Evolutionary conservation across 2,888 invertebrate species (phyloP), one percentile per base, ranked within the genome.

Genomic region (Clistopyga incitator): DNA sequence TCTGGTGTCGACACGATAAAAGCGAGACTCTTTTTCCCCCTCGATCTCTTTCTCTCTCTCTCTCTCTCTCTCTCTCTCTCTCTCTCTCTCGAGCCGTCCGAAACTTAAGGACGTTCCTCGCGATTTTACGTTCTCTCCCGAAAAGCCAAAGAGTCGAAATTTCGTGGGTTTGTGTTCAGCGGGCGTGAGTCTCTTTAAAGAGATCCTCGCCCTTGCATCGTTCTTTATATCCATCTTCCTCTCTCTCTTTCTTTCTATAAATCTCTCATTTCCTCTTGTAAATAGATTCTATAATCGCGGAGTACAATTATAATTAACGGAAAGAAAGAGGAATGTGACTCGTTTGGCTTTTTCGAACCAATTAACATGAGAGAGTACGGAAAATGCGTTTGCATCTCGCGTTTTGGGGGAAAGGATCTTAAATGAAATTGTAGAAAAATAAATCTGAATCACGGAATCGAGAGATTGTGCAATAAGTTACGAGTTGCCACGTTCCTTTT

Each of bases 261-360:
- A 29, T 79, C 72, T 80, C 52, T 23, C 18, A 25, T 72, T 59
- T 72, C n/a, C 47, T 84, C 77, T 77, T 84, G 83, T 84, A 84
- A 56, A 84, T 84, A 81, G 67, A 68, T 52, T 80, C 65, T 59
- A 15, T 47, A 64, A 67, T 72, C 68, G 68, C 34, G 50, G 67
- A 80, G 6, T 68, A 68, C 68, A 78, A 78, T 78, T 78, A 65
- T 79, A 64, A 76, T 79, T 76, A 59, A 54, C 65, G 52, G 13
- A 79, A 79, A 77, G 45, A 67, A 47, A 67, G 45, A 6, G 25
- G 50, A 80, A 72, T 61, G 76, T 72, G 59, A 45, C 56, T 75
- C 71, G 25, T 13, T 47, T 54, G 75, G 56, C 52, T 52, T n/a
- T 15, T 34, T 52, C 4, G 0, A n/a, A 4, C 4, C n/a, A n/a